These are phyloP conservation scores for Lycorma delicatula DNA, from an alignment of 1,140 invertebrate species.

Conservation along the genomic window DNA sequence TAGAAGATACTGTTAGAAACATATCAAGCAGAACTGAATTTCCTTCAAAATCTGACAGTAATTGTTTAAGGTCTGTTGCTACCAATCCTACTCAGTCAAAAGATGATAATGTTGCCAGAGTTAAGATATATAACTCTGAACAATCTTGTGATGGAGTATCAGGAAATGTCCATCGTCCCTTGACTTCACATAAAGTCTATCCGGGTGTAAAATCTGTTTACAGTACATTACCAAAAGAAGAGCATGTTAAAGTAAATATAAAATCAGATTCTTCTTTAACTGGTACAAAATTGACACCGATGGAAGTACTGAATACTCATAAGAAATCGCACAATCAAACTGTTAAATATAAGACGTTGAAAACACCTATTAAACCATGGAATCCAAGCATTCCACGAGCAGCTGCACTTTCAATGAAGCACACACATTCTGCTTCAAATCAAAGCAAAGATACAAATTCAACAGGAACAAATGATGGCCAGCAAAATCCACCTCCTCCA, in stretches of 20 bases:
- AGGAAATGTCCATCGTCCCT: background rate
- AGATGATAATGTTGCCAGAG: too few species aligned
- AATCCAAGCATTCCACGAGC: slow-evolving; percentile 47
- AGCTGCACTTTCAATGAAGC: slow-evolving; percentile 41
- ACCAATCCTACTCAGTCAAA: too few species aligned
- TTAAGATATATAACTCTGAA: too few species aligned
- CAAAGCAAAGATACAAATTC: slow-evolving; percentile 19
- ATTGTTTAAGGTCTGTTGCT: too few species aligned
- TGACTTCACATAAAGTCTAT: slow-evolving; percentile 5
- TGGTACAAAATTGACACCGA: background rate
- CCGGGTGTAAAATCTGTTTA: slow-evolving; percentile 9
- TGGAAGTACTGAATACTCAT: background rate
- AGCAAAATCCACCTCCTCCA: slow-evolving; percentile 32
- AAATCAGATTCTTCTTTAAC: background rate
- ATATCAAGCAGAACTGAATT: too few species aligned
- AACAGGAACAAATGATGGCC: slow-evolving; percentile 33
- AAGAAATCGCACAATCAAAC: slow-evolving; percentile 23
- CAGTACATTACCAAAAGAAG: background rate
- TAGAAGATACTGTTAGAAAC: too few species aligned
- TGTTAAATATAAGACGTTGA: slow-evolving; percentile 46
- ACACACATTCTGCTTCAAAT: slow-evolving; percentile 23
- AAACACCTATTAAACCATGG: slow-evolving; percentile 48
- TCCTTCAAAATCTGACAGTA: too few species aligned
- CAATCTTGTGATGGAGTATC: too few species aligned
- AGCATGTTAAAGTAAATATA: background rate